phyloP scores from a whole-genome alignment of 1,140 invertebrate genomes.

The Mactra quadrangularis region DNA sequence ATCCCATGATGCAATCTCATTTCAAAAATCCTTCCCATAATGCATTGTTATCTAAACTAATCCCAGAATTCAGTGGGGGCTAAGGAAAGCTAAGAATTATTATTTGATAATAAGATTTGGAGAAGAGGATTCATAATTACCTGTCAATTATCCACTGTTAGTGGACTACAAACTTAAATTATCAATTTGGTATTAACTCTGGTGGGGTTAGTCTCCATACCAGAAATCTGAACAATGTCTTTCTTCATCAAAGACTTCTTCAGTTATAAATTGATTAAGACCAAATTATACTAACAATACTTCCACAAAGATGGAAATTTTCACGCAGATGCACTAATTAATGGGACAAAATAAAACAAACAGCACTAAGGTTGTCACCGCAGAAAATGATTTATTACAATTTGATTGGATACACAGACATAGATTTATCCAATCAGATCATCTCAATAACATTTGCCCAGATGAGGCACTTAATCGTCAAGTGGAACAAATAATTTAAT shows the following conservation, averaged over 20 bases:
- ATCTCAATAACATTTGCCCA: constrained; percentile 44
- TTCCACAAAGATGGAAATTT: constrained; percentile 42
- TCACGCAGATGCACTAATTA: constrained; percentile 61
- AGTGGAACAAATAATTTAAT: constrained; percentile 63
- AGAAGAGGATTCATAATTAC: constrained; percentile 40
- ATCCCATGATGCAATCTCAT: constrained; percentile 46
- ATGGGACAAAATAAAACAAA: constrained; percentile 61
- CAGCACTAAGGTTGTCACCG: constrained; percentile 53
- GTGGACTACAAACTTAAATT: constrained; percentile 51
- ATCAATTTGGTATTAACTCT: constrained; percentile 55
- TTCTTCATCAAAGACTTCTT: constrained; percentile 53
- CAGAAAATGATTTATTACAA: constrained; percentile 59
- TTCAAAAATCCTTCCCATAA: constrained; percentile 20
- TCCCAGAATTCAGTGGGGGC: constrained; percentile 20
- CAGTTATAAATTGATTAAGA: constrained; percentile 56
- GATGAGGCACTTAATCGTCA: constrained; percentile 52
- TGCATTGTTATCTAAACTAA: constrained; percentile 42
- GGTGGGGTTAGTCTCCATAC: constrained; percentile 6
- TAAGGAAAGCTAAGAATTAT: constrained; percentile 10
- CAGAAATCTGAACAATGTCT: constrained; percentile 15
- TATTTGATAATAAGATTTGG: constrained; percentile 35
- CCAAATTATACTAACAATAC: constrained; percentile 55
- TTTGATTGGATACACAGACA: constrained; percentile 60
- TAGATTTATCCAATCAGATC: constrained; percentile 62
- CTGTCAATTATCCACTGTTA: constrained; percentile 47